These are phyloP conservation scores for Cyphomyrmex costatus DNA, from an alignment of 1,140 invertebrate genomes.

Conservation along the genomic window DNA sequence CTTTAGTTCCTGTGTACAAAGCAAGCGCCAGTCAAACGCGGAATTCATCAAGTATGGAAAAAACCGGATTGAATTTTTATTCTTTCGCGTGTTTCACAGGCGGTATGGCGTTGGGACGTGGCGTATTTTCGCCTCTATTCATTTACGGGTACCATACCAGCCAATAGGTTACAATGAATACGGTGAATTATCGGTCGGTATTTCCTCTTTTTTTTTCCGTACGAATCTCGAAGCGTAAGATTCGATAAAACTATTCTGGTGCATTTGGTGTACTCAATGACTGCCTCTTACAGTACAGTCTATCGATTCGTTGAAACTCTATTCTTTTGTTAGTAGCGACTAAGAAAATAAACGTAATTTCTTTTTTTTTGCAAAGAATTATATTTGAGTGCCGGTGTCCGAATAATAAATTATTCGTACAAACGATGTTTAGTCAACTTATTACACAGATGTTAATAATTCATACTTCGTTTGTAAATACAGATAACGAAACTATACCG, in stretches of 20 bases:
- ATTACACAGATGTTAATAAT: background rate
- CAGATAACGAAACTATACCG: slow-evolving; percentile 10
- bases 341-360: background rate
- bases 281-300: background rate
- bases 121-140: slow-evolving; percentile 52
- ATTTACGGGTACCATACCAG: slow-evolving; percentile 53
- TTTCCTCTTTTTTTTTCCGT: slow-evolving; percentile 31
- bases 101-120: slow-evolving; percentile 10
- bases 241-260: slow-evolving; percentile 9
- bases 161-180: slow-evolving; percentile 53
- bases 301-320: slow-evolving; percentile 22
- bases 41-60: slow-evolving; percentile 44
- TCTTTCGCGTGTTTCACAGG: slow-evolving; percentile 48
- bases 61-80: slow-evolving; percentile 54
- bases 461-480: slow-evolving; percentile 25
- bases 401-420: background rate
- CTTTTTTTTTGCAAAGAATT: background rate
- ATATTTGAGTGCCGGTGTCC: background rate
- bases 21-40: slow-evolving; percentile 13
- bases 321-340: background rate
- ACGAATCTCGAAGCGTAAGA: slow-evolving; percentile 47
- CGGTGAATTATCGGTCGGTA: slow-evolving; percentile 50
- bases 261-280: slow-evolving; percentile 9
- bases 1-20: slow-evolving; percentile 6
- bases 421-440: background rate